Percentiles rank a stretch among this genome's conserved stretches.
These are phyloP conservation scores for Spodoptera litura DNA, from an alignment of 1,140 invertebrate genomes.

Conservation along the genomic window DNA sequence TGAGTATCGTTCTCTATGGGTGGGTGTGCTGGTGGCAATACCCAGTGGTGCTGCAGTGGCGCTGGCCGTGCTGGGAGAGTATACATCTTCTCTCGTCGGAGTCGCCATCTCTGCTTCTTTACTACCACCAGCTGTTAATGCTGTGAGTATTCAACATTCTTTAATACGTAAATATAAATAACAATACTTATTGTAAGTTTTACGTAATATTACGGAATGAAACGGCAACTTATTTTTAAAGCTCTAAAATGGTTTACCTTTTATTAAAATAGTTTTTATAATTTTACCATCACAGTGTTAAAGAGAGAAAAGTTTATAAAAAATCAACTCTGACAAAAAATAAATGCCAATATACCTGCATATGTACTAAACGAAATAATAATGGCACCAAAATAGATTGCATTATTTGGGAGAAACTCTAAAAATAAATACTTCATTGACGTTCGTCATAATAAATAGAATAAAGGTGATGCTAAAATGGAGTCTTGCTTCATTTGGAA, in stretches of 20 bases:
- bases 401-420: not conserved
- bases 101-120: slow-evolving; percentile 93
- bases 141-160: slow-evolving; percentile 74
- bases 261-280: no score
- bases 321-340: no score
- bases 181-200: no score
- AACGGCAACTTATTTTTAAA: no score
- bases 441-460: not conserved
- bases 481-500: not conserved
- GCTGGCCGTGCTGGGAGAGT: slow-evolving; percentile 90
- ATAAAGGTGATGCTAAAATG: not conserved
- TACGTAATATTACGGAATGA: no score
- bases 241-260: no score
- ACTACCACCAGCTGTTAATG: slow-evolving; percentile 92
- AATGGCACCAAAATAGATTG: not conserved
- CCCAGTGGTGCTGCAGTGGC: slow-evolving; percentile 92
- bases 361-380: not conserved
- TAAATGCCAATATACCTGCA: no score
- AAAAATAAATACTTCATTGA: not conserved
- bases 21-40: slow-evolving; percentile 90
- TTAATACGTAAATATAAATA: no score
- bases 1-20: slow-evolving; percentile 88
- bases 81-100: slow-evolving; percentile 91
- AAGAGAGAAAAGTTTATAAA: no score
- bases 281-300: no score